phyloP scores from a whole-genome alignment of 2,113 vertebrate genomes.

The Ailuropoda melanoleuca region DNA sequence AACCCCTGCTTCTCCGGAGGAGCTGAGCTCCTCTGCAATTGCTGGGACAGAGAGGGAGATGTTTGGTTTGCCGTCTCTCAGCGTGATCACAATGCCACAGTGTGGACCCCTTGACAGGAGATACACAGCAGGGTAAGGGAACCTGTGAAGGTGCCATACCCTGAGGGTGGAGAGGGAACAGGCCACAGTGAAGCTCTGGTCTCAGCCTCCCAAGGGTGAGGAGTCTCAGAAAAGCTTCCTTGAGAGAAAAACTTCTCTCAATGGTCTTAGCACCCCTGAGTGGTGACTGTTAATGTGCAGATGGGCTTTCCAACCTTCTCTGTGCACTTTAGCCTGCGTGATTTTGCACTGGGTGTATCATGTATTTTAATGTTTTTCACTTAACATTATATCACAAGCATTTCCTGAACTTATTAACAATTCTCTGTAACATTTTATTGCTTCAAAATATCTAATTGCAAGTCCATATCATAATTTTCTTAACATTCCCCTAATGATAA shows the following conservation, averaged over 20 bases:
- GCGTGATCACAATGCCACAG: too few species aligned
- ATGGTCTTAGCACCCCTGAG: background rate
- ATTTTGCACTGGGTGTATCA: background rate
- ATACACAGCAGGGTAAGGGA: background rate
- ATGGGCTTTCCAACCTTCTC: background rate
- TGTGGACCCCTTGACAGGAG: background rate
- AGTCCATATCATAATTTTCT: background rate
- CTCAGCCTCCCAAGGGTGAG: background rate
- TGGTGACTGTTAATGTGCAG: background rate
- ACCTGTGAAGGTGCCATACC: rapidly evolving
- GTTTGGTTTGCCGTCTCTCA: background rate
- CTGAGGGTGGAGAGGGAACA: background rate
- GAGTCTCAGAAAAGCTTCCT: background rate
- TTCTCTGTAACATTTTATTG: slow-evolving; percentile 4
- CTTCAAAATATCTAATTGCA: background rate
- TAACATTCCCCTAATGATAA: background rate
- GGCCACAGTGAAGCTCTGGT: background rate
- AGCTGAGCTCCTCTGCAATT: background rate
- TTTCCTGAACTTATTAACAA: background rate
- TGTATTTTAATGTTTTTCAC: slow-evolving; percentile 24
- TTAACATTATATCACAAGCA: background rate
- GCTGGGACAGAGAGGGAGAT: background rate
- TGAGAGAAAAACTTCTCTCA: background rate
- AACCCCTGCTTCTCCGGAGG: background rate
- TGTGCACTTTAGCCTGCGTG: background rate